phyloP scores from a whole-genome alignment of 2,113 vertebrate genomes.

The Herpetotheres cachinnans region DNA sequence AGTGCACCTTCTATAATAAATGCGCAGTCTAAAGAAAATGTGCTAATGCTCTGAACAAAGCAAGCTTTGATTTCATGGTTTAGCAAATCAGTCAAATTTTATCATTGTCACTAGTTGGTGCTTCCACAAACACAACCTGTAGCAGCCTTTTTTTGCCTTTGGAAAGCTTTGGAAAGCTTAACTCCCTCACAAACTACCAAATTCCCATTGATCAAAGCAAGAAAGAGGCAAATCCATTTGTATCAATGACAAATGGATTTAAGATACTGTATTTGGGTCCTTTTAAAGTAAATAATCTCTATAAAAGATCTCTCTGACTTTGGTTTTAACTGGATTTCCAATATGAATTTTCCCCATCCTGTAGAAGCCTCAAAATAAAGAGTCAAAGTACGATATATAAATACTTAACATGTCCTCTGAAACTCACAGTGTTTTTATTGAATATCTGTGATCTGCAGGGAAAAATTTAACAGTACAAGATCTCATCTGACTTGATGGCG shows the following conservation, averaged over 20 bases:
- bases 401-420: not conserved
- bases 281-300: conserved; percentile 22
- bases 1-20: not conserved
- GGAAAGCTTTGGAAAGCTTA: conserved; percentile 11
- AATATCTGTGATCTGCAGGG: not conserved
- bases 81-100: conserved; percentile 47
- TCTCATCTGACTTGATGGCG: not conserved
- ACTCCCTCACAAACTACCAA: not conserved
- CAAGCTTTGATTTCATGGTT: conserved; percentile 50
- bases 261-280: not conserved
- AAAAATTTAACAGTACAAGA: not conserved
- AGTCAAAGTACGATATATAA: not conserved
- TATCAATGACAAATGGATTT: conserved; percentile 23
- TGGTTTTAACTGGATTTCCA: not conserved
- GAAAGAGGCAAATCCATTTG: conserved; percentile 16
- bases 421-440: not conserved
- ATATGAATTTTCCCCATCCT: not conserved
- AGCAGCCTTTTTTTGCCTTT: not conserved
- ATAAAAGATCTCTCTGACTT: not conserved
- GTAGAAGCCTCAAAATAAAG: not conserved
- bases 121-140: conserved; percentile 17
- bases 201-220: conserved; percentile 53
- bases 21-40: conserved; percentile 13
- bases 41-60: conserved; percentile 38
- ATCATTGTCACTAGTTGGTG: not conserved